phyloP scores from a whole-genome alignment of 2,888 invertebrate genomes.

The Ennomos erosarius region DNA sequence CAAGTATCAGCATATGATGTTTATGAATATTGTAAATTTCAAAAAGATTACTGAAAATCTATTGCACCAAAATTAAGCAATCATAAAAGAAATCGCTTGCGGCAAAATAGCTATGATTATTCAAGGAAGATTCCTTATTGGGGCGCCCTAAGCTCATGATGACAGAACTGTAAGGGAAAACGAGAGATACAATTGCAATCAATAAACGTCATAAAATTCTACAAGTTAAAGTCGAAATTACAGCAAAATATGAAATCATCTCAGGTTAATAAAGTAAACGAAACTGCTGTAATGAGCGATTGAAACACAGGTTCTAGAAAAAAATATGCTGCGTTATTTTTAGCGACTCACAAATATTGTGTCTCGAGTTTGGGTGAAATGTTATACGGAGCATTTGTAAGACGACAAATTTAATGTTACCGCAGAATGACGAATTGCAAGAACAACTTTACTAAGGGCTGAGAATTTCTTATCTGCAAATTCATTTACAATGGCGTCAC shows the following conservation, averaged over 20 bases:
- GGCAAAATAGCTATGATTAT: constrained; percentile 76
- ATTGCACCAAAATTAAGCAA: constrained; percentile 66
- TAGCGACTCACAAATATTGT: constrained; percentile 49
- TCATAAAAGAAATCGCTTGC: constrained; percentile 72
- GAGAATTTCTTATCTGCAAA: constrained; percentile 41
- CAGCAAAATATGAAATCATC: constrained; percentile 45
- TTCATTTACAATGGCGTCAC: constrained; percentile 51
- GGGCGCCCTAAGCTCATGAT: constrained; percentile 68
- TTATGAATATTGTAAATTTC: constrained; percentile 62
- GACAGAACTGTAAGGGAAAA: constrained; percentile 60
- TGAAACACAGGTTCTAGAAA: constrained; percentile 56
- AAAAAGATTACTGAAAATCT: constrained; percentile 54
- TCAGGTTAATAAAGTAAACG: constrained; percentile 66
- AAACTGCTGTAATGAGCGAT: constrained; percentile 65
- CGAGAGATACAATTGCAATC: constrained; percentile 17
- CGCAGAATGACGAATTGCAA: constrained; percentile 30
- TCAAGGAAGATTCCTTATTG: constrained; percentile 58
- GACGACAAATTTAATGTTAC: constrained; percentile 26
- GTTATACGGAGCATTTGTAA: constrained; percentile 28
- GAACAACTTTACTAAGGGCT: constrained; percentile 22
- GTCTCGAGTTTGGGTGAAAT: constrained; percentile 31
- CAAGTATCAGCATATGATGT: constrained; percentile 38
- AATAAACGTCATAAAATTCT: constrained; percentile 45
- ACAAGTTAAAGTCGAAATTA: constrained; percentile 48
- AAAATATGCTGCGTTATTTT: constrained; percentile 62